These are phyloP conservation scores for Syngnathus rostellatus DNA, from an alignment of 2,797 vertebrate genomes.

Conservation along the genomic window DNA sequence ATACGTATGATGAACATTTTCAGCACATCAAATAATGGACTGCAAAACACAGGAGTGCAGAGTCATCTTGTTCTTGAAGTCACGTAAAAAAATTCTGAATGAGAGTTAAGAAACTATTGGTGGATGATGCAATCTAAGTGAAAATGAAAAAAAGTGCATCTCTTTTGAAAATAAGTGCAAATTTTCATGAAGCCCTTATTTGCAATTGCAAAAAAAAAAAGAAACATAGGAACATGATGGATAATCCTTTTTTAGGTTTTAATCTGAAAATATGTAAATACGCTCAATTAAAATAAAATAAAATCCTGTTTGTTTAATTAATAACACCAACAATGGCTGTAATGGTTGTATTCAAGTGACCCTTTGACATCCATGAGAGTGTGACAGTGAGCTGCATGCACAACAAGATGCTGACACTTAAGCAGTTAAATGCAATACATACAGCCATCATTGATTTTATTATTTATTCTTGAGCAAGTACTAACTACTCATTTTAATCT, in stretches of 20 bases:
- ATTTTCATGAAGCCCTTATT: background rate
- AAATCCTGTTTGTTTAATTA: conserved; percentile 4
- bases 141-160: background rate
- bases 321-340: conserved; percentile 7
- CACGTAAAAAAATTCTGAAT: no score
- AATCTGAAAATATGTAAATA: background rate
- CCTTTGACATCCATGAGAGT: conserved; percentile 1
- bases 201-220: background rate
- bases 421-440: conserved; percentile 12
- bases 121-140: background rate
- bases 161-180: background rate
- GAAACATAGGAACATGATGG: background rate
- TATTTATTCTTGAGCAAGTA: conserved; percentile 7
- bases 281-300: conserved; percentile 6
- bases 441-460: conserved; percentile 4
- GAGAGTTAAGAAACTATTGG: background rate
- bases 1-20: conserved; percentile 4
- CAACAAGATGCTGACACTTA: conserved; percentile 12
- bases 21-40: conserved; percentile 7
- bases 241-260: background rate
- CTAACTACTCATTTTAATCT: background rate
- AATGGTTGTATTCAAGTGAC: conserved; percentile 9
- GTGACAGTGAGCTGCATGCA: conserved; percentile 11
- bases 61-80: no score
- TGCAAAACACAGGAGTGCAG: no score